Conservation (phyloP, 2,113 vertebrate species). For the Irena cyanogastra region DNA sequence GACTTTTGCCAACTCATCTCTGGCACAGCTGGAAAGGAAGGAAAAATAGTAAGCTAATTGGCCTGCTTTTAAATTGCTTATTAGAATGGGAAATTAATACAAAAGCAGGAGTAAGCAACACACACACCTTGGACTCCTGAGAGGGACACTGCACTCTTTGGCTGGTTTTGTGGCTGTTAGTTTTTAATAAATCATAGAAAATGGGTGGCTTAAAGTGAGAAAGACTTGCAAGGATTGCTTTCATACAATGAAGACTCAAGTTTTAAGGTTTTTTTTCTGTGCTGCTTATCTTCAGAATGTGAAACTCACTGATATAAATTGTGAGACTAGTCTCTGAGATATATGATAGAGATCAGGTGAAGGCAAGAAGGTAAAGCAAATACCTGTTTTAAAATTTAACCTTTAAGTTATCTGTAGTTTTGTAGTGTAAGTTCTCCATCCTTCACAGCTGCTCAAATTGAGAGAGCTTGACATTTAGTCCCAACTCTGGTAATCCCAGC, state of each 20-base stretch:
- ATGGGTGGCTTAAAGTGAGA: background rate
- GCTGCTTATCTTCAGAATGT: background rate
- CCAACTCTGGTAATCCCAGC: background rate
- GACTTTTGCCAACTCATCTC: slow-evolving; percentile 19
- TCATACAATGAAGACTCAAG: background rate
- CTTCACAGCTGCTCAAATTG: background rate
- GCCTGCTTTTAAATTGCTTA: background rate
- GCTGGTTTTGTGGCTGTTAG: background rate
- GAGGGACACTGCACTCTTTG: background rate
- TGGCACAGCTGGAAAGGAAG: slow-evolving; percentile 35
- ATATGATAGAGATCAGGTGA: background rate
- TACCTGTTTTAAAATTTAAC: background rate
- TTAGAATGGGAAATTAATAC: slow-evolving; percentile 25
- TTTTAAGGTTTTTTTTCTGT: background rate
- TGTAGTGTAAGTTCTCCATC: background rate
- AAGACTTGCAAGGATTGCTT: background rate
- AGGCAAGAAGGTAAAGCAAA: background rate
- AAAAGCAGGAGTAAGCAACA: background rate
- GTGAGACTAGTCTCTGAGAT: background rate
- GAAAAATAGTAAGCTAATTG: slow-evolving; percentile 27
- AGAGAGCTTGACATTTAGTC: background rate
- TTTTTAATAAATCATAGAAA: background rate
- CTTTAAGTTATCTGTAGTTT: background rate
- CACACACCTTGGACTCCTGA: background rate
- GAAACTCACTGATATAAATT: background rate